phyloP scores from a whole-genome alignment of 2,113 vertebrate species.

The Anser cygnoides region DNA sequence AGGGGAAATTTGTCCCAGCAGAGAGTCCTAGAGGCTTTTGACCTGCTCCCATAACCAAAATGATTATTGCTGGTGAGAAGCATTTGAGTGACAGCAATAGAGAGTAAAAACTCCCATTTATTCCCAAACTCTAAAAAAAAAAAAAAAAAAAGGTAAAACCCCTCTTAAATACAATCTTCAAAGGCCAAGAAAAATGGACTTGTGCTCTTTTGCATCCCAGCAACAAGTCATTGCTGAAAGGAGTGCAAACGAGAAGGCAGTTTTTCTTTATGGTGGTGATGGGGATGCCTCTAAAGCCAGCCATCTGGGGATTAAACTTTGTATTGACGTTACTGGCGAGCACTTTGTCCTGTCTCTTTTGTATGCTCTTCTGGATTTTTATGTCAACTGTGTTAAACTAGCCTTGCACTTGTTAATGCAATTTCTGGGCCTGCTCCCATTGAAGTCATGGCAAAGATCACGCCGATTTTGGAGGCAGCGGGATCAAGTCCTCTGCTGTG shows the following conservation, averaged over 20 bases:
- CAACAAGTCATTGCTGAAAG: constrained; percentile 49
- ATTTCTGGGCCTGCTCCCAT: constrained; percentile 50
- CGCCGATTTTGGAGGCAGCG: constrained; percentile 6
- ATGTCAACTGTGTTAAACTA: constrained; percentile 65
- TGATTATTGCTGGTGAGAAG: constrained; percentile 32
- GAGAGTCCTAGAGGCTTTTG: not conserved
- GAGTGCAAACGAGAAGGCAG: constrained; percentile 40
- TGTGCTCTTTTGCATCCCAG: constrained; percentile 42
- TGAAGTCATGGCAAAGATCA: constrained; percentile 67
- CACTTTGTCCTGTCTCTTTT: constrained; percentile 69
- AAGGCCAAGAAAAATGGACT: constrained; percentile 44
- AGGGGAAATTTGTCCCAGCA: not conserved
- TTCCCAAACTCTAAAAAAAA: not conserved
- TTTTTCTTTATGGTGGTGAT: constrained; percentile 55
- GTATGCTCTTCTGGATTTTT: constrained; percentile 63
- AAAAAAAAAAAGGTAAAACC: not conserved
- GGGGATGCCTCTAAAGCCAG: constrained; percentile 59
- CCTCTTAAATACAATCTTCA: constrained; percentile 46
- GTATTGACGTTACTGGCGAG: constrained; percentile 55
- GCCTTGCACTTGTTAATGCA: constrained; percentile 51
- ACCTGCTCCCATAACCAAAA: constrained; percentile 15
- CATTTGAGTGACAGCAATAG: constrained; percentile 18
- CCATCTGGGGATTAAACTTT: constrained; percentile 69
- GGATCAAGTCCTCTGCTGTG: not conserved
- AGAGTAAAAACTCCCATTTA: constrained; percentile 3